Evolutionary conservation across 92 coral and sea anemone genomes (phyloP).

Genomic region (Umimayanthus kanabou): DNA sequence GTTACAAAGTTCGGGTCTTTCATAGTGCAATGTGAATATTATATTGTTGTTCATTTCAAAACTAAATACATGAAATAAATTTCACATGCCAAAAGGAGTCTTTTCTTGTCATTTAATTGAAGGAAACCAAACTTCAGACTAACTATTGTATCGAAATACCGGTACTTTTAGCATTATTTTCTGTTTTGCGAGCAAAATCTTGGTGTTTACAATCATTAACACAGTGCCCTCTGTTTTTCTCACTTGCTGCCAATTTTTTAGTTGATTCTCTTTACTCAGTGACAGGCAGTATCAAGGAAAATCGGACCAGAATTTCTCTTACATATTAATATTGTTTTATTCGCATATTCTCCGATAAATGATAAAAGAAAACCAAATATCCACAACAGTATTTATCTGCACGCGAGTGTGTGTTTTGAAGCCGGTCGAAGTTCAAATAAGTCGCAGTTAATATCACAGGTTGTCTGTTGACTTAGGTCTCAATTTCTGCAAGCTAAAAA

Average conservation of each 20-base stretch:
- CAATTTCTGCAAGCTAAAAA: constrained; percentile 17
- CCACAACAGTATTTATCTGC: not conserved
- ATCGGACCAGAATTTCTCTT: not conserved
- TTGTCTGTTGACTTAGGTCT: constrained; percentile 17
- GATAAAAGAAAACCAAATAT: not conserved
- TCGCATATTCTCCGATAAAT: not conserved
- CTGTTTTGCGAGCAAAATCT: not conserved
- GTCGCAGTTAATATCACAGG: not conserved
- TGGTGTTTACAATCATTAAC: not conserved
- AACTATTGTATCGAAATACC: not conserved
- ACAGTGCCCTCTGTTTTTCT: not conserved
- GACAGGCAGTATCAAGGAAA: not conserved
- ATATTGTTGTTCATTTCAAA: not conserved
- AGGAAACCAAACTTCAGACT: not conserved
- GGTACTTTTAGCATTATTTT: too few species aligned
- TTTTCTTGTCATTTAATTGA: not conserved
- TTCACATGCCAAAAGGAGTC: not conserved
- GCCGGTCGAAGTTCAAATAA: not conserved
- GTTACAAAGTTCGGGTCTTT: not conserved
- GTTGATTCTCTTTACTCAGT: not conserved
- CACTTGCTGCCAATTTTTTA: not conserved
- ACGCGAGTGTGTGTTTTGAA: not conserved
- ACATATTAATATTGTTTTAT: not conserved
- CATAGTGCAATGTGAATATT: not conserved
- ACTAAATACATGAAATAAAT: not conserved